phyloP scores from a whole-genome alignment of 1,140 invertebrate genomes.

The Araneus ventricosus region DNA sequence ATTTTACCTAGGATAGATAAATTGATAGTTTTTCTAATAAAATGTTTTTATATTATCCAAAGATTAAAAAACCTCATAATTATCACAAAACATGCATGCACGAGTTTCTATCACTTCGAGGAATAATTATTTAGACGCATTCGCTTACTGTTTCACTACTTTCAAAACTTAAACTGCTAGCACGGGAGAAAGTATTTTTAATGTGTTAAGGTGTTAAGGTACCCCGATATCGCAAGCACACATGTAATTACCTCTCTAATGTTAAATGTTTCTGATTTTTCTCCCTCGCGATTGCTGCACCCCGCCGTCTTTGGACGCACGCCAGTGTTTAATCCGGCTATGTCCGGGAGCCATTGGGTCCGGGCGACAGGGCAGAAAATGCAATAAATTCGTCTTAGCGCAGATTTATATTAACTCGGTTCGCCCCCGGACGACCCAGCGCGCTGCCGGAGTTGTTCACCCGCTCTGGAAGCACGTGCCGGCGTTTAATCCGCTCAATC shows the following conservation, averaged over 20 bases:
- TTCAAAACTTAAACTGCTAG: no score
- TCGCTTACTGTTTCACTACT: no score
- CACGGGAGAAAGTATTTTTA: no score
- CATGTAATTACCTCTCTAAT: neutral
- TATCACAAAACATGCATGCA: no score
- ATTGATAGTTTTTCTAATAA: no score
- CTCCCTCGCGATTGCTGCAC: neutral
- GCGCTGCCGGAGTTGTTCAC: neutral
- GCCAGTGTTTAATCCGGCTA: conserved; percentile 4
- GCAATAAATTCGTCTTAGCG: conserved; percentile 65
- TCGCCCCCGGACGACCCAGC: neutral
- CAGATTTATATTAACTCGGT: conserved; percentile 62
- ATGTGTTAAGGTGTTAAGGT: no score
- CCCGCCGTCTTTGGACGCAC: neutral
- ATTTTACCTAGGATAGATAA: no score
- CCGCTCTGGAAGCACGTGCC: neutral
- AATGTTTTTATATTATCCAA: no score
- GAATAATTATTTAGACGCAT: no score
- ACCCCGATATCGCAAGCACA: no score
- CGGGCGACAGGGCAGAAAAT: conserved; percentile 54
- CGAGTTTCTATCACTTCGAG: no score
- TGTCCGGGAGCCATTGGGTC: neutral
- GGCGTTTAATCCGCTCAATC: conserved; percentile 12
- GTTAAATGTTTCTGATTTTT: neutral
- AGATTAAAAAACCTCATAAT: no score